A percentile compares a stretch with the other conserved stretches of the same genome.
These are phyloP conservation scores for Oncorhynchus tshawytscha DNA, from an alignment of 2,113 vertebrate species.

Conservation along the genomic window DNA sequence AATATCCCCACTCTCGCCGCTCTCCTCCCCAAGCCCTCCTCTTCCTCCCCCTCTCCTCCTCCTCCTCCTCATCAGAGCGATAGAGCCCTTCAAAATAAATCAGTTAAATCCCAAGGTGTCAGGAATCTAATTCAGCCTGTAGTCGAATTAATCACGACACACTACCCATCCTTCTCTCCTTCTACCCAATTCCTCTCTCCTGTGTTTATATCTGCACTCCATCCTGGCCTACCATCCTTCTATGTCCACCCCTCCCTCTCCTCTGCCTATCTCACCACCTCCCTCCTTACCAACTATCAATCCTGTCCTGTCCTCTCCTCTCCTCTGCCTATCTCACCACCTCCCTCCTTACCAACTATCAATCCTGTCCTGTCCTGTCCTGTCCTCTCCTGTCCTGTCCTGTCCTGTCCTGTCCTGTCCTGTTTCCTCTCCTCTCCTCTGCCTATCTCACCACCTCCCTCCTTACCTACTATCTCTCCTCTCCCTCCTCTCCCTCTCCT, in stretches of 20 bases:
- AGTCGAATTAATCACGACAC: constrained; percentile 62
- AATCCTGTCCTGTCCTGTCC: constrained; percentile 5
- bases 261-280: constrained; percentile 25
- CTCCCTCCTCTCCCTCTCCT: neutral
- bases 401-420: neutral
- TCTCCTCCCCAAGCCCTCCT: constrained; percentile 24
- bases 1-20: constrained; percentile 57
- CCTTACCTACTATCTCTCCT: too few relatives aligned
- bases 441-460: too few relatives aligned
- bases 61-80: constrained; percentile 48
- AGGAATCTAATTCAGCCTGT: constrained; percentile 60
- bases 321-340: constrained; percentile 25
- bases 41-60: constrained; percentile 32
- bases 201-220: constrained; percentile 22
- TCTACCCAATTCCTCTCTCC: neutral
- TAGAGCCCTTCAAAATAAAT: constrained; percentile 70
- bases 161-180: constrained; percentile 7
- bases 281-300: neutral
- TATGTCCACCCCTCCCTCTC: neutral
- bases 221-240: neutral
- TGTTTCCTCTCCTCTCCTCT: too few relatives aligned
- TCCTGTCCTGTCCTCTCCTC: neutral
- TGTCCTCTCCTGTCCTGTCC: neutral
- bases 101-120: constrained; percentile 57
- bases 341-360: neutral